Conservation (phyloP, 2,888 invertebrate genomes). For the Drosophila antonietae region DNA sequence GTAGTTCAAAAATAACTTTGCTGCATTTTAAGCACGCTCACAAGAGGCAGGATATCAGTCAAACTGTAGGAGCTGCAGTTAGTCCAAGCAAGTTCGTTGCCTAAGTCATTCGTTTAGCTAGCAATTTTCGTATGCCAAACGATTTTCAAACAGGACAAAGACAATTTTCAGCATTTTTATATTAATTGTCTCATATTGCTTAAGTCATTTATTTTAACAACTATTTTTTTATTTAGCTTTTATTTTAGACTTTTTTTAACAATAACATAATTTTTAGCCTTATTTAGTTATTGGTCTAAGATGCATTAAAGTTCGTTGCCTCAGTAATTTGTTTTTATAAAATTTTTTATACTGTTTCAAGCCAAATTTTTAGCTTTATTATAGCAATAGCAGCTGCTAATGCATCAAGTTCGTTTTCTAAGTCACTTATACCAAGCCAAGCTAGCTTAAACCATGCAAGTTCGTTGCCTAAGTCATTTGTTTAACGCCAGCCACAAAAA, state of each 20-base stretch:
- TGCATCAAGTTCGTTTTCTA: background rate
- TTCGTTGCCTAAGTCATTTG: slow-evolving; percentile 6
- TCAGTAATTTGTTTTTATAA: slow-evolving; percentile 49
- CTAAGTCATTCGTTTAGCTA: slow-evolving; percentile 42
- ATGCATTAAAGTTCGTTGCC: slow-evolving; percentile 59
- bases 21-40: slow-evolving; percentile 4
- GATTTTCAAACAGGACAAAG: background rate
- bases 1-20: background rate
- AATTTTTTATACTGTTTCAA: background rate
- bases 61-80: background rate
- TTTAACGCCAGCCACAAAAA: too few relatives aligned
- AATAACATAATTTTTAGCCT: background rate
- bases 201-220: background rate
- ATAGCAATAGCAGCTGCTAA: background rate
- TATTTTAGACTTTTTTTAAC: background rate
- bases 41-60: background rate
- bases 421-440: background rate
- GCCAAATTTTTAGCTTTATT: background rate
- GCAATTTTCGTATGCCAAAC: slow-evolving; percentile 7
- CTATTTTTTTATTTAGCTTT: background rate
- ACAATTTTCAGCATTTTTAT: background rate
- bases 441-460: background rate
- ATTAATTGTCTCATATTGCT: background rate
- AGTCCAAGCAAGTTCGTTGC: slow-evolving; percentile 33
- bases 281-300: background rate